Conservation (phyloP, 2,113 vertebrate species). For the Scytalopus superciliaris region DNA sequence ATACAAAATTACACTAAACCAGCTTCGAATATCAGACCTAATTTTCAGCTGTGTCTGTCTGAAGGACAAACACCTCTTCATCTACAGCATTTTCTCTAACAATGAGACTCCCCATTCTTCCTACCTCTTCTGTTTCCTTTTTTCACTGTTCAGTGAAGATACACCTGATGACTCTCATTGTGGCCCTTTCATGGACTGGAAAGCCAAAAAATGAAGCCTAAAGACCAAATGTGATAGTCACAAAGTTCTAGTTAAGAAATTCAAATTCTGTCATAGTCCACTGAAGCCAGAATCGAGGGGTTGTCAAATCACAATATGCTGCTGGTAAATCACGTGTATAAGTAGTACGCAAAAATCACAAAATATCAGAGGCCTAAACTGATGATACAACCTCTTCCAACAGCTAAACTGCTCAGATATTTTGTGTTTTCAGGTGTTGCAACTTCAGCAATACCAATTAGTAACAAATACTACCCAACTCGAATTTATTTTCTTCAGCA, state of each 20-base stretch:
- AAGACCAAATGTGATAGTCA: not conserved
- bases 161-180: not conserved
- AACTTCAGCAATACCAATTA: not conserved
- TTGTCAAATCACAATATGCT: not conserved
- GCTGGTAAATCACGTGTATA: not conserved
- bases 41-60: not conserved
- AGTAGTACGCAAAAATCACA: not conserved
- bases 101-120: not conserved
- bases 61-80: not conserved
- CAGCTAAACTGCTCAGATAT: not conserved
- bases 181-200: accelerated
- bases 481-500: not conserved
- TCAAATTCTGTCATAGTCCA: not conserved
- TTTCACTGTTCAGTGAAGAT: not conserved
- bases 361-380: not conserved
- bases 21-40: not conserved
- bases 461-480: not conserved
- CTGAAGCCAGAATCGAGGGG: not conserved
- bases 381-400: not conserved
- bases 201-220: not conserved
- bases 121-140: not conserved
- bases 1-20: not conserved
- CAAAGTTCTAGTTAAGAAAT: not conserved
- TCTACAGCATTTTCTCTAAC: not conserved
- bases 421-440: not conserved